Evolutionary conservation across 2,888 invertebrate genomes (phyloP), one percentile per base, ranked within the genome.

Genomic region (Polyommatus iphigenia): DNA sequence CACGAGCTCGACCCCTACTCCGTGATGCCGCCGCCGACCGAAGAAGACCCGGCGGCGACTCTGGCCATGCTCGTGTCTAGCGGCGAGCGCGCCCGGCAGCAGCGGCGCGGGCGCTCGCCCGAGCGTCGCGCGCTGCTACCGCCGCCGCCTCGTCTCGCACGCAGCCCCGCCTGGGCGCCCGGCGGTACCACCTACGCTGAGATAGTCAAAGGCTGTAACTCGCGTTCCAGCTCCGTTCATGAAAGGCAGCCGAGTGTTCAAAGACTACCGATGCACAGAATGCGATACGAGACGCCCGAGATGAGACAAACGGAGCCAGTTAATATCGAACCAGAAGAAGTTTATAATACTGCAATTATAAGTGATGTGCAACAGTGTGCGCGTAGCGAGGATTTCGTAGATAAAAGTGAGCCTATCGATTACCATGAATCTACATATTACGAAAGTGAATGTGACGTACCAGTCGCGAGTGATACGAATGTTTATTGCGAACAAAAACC

Each of bases 181-280:
- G 97, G 96, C 50, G 96, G 96, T 36, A 95, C 96, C 76, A 96
- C 97, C 75, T 98, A 97, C 88, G 97, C 98, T 76, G 97, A 97
- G 90, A 96, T 98, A 81, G 95, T 97, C 80, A 95, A 96, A 83
- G 97, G 97, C 92, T 85, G 85, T 81, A 85, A 87, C 85, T 91
- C 90, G 72, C 85, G 93, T 81, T 90, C 92, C 80, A 88, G 89
- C 85, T 89, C 93, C 76, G 85, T 86, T 18, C 85, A 86, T 79
- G 87, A 88, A 57, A 83, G 88, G 78, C 84, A 85, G 54, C 83
- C 85, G 78, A 85, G 87, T 79, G 83, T 85, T 41, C 86, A 84
- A 36, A 83, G 85, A 81, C 81, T 81, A 59, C 81, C 80, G 79
- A 82, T 79, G 81, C 86, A 83, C 81, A 84, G 83, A 83, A 79